Evolutionary conservation across 2,888 invertebrate genomes (phyloP).

Genomic region (Apomyelois bistriatella): DNA sequence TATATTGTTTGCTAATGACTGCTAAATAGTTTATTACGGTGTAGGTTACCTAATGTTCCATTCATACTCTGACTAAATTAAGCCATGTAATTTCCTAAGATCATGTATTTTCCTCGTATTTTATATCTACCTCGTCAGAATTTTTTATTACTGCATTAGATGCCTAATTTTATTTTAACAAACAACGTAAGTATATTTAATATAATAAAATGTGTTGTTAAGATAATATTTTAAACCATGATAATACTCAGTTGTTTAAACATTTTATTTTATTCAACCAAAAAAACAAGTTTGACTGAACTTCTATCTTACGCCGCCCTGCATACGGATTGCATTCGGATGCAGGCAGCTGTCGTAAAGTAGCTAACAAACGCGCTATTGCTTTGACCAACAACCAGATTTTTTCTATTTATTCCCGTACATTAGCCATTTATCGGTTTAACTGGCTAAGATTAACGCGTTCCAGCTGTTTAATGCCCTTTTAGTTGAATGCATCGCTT

Average conservation of each 20-base stretch:
- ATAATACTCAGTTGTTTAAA: too few relatives aligned
- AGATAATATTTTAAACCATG: too few relatives aligned
- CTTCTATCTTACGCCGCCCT: slow-evolving; percentile 18
- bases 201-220: too few relatives aligned
- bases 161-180: too few relatives aligned
- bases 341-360: slow-evolving; percentile 43
- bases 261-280: too few relatives aligned
- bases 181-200: too few relatives aligned
- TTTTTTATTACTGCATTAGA: neutral
- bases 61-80: too few relatives aligned
- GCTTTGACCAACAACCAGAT: slow-evolving; percentile 25
- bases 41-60: neutral
- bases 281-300: too few relatives aligned
- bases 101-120: neutral
- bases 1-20: slow-evolving; percentile 1
- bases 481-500: slow-evolving; percentile 18
- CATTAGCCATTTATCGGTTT: neutral
- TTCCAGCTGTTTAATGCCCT: slow-evolving; percentile 1
- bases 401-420: slow-evolving; percentile 22
- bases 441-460: slow-evolving; percentile 3
- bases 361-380: slow-evolving; percentile 34
- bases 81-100: too few relatives aligned
- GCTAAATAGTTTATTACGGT: neutral
- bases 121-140: neutral
- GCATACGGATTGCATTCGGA: slow-evolving; percentile 45